Conservation (phyloP, 1,140 invertebrate genomes). For the Pissodes strobi region DNA sequence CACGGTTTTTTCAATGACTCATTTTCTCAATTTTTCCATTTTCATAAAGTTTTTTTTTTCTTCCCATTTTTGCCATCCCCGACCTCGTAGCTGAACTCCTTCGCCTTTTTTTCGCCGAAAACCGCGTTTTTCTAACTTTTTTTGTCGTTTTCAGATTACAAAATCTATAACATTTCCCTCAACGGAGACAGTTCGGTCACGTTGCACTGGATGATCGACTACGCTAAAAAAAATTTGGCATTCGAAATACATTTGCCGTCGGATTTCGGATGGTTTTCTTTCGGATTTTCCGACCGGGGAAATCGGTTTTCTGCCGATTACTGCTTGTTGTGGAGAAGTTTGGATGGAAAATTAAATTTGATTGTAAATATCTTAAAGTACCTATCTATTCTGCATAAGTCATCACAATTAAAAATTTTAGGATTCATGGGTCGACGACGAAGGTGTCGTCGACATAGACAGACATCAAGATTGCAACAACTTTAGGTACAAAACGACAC, state of each 20-base stretch:
- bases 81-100: too few species aligned
- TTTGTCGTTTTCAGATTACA: too few species aligned
- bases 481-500: constrained; percentile 64
- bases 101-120: too few species aligned
- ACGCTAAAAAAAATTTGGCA: constrained; percentile 53
- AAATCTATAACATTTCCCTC: constrained; percentile 48
- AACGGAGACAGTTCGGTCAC: constrained; percentile 45
- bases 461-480: constrained; percentile 78
- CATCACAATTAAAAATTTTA: too few species aligned
- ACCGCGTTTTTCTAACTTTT: too few species aligned
- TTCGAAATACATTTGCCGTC: constrained; percentile 61
- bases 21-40: too few species aligned
- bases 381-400: background rate
- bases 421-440: constrained; percentile 75
- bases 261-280: constrained; percentile 72
- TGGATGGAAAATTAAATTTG: constrained; percentile 43
- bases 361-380: background rate
- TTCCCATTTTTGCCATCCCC: too few species aligned
- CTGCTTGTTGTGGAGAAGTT: constrained; percentile 80
- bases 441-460: constrained; percentile 72
- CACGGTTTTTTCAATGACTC: too few species aligned
- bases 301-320: constrained; percentile 78
- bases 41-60: too few species aligned
- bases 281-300: constrained; percentile 93
- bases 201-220: constrained; percentile 55